phyloP scores from a whole-genome alignment of 2,888 invertebrate species.

The Zaprionus lineosus region DNA sequence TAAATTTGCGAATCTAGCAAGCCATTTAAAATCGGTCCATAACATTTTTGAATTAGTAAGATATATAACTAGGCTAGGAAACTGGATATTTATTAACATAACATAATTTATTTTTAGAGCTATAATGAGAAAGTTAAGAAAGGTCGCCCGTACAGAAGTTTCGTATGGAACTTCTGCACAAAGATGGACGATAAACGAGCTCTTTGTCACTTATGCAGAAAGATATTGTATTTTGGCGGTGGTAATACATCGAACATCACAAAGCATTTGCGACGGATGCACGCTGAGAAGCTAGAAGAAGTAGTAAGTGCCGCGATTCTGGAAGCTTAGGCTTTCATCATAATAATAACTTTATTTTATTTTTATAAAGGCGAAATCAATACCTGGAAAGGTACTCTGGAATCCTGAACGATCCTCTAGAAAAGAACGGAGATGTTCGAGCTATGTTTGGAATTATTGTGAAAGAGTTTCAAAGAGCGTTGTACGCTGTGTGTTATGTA shows the following conservation, averaged over 20 bases:
- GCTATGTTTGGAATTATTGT: constrained; percentile 77
- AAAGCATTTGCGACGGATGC: constrained; percentile 70
- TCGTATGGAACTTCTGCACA: constrained; percentile 76
- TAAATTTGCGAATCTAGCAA: constrained; percentile 63
- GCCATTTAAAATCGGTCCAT: constrained; percentile 62
- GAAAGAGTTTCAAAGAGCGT: constrained; percentile 66
- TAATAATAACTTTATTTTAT: not conserved
- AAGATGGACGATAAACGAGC: constrained; percentile 71
- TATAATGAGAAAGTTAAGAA: constrained; percentile 33
- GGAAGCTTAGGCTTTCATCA: too few relatives aligned
- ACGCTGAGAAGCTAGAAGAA: constrained; percentile 55
- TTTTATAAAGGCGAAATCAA: constrained; percentile 17
- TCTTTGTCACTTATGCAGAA: constrained; percentile 70
- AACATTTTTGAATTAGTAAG: constrained; percentile 41
- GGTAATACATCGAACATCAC: constrained; percentile 75
- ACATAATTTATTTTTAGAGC: not conserved
- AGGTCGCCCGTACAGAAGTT: constrained; percentile 67
- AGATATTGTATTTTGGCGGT: constrained; percentile 69
- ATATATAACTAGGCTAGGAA: too few relatives aligned
- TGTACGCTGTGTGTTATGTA: constrained; percentile 69
- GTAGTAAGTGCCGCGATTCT: constrained; percentile 36
- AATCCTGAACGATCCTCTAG: constrained; percentile 15
- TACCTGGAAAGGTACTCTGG: constrained; percentile 21
- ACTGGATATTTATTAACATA: not conserved
- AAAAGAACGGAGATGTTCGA: constrained; percentile 65